A percentile compares a stretch with the other conserved stretches of the same genome.
phyloP scores from a whole-genome alignment of 2,888 invertebrate species.

The Didymodactylos carnosus region DNA sequence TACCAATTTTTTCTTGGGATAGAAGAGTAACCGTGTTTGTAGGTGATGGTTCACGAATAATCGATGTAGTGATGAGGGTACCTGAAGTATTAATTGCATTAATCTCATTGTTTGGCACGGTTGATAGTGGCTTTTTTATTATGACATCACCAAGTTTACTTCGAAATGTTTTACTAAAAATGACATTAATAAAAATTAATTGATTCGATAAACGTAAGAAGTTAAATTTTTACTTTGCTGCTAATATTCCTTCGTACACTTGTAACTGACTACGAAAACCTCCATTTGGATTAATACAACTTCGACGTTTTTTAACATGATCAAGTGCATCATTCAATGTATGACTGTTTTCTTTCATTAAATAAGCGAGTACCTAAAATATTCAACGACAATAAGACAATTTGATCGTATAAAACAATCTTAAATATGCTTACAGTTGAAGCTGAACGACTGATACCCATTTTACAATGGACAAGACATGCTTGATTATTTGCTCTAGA shows the following conservation, averaged over 20 bases:
- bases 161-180: not conserved
- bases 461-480: constrained; percentile 80
- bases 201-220: not conserved
- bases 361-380: constrained; percentile 55
- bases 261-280: constrained; percentile 80
- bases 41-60: no score
- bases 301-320: constrained; percentile 70
- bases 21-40: no score
- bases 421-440: constrained; percentile 50
- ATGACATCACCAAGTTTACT: not conserved
- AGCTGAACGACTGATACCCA: constrained; percentile 93
- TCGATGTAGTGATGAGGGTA: no score
- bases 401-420: not conserved
- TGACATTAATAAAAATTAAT: not conserved
- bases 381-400: not conserved
- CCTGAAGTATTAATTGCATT: no score
- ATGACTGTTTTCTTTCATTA: constrained; percentile 93
- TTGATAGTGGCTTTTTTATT: no score
- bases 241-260: constrained; percentile 51
- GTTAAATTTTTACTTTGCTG: not conserved
- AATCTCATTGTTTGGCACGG: no score
- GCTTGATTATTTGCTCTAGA: constrained; percentile 17
- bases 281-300: constrained; percentile 81
- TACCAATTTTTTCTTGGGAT: no score
- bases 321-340: constrained; percentile 65